Conservation (phyloP, 2,113 vertebrate genomes). For the Pteropus alecto region DNA sequence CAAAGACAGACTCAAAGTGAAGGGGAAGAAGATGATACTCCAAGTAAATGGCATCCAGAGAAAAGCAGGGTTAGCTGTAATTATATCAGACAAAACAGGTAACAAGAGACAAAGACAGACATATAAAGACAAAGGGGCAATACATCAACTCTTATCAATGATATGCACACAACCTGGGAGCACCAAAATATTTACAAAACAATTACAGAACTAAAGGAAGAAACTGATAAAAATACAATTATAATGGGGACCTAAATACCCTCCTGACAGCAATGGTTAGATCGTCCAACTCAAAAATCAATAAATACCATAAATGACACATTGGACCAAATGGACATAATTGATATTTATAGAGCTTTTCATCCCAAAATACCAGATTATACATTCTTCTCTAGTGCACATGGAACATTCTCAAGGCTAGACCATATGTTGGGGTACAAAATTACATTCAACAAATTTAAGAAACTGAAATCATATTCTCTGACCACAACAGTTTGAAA, state of each 20-base stretch:
- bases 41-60: background rate
- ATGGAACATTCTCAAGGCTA: background rate
- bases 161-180: background rate
- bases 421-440: background rate
- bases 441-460: background rate
- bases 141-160: background rate
- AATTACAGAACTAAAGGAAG: background rate
- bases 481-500: background rate
- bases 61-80: background rate
- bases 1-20: background rate
- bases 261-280: background rate
- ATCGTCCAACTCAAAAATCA: background rate
- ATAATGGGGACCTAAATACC: background rate
- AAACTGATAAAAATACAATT: background rate
- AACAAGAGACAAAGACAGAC: background rate
- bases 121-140: background rate
- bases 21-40: background rate
- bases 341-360: background rate
- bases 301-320: background rate
- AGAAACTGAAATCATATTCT: background rate
- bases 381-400: background rate
- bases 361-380: background rate
- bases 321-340: background rate
- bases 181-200: background rate
- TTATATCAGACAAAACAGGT: background rate